Conservation (phyloP, 2,797 vertebrate genomes). For the Cyprinodon diabolis region DNA sequence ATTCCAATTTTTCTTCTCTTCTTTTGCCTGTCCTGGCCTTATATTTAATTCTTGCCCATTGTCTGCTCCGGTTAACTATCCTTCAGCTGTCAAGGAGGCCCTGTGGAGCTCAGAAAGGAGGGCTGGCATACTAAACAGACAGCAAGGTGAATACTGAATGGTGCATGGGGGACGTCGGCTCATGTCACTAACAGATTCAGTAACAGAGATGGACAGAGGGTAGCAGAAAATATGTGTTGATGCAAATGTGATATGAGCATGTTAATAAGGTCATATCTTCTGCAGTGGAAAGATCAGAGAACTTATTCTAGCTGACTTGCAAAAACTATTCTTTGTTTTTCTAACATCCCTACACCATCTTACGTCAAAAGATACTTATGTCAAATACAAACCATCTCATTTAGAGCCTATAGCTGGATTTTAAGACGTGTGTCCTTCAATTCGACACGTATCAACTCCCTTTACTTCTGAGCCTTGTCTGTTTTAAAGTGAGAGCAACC, state of each 20-base stretch:
- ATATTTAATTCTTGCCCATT: slow-evolving; percentile 32
- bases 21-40: slow-evolving; percentile 10
- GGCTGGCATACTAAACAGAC: not conserved
- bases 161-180: not conserved
- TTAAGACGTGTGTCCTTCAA: not conserved
- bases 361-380: not conserved
- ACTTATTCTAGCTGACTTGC: not conserved
- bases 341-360: not conserved
- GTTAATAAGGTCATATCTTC: not conserved
- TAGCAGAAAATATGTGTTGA: not conserved
- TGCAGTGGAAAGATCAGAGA: not conserved
- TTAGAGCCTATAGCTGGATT: not conserved
- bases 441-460: not conserved
- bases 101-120: slow-evolving; percentile 4
- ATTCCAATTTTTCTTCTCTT: slow-evolving; percentile 23
- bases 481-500: not conserved
- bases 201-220: slow-evolving; percentile 2
- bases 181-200: not conserved
- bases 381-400: not conserved
- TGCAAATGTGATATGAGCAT: not conserved
- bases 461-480: not conserved
- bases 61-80: slow-evolving; percentile 12
- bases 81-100: slow-evolving; percentile 35
- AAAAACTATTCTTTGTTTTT: not conserved
- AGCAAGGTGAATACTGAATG: not conserved